Conservation (phyloP, 2,113 vertebrate species). For the Tupaia tana region DNA sequence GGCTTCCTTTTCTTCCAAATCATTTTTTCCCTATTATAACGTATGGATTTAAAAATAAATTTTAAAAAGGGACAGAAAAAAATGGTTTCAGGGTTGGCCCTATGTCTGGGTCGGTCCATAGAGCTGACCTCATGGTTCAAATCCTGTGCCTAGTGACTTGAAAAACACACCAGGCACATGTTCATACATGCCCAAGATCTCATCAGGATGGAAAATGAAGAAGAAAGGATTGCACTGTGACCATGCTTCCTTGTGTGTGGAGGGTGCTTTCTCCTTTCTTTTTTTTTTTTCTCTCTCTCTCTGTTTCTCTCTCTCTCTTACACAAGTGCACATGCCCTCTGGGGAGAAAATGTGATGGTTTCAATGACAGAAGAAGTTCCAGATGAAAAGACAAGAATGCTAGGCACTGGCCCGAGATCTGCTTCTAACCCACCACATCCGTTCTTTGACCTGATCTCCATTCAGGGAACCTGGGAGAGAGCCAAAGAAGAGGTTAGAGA, state of each 20-base stretch:
- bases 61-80: not conserved
- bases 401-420: not conserved
- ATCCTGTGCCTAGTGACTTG: too few relatives aligned
- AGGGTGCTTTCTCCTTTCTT: too few relatives aligned
- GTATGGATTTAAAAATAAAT: not conserved
- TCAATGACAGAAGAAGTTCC: not conserved
- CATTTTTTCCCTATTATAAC: not conserved
- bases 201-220: not conserved
- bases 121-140: too few relatives aligned
- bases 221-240: not conserved
- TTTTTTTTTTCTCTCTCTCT: too few relatives aligned
- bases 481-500: not conserved
- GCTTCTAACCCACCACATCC: not conserved
- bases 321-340: too few relatives aligned
- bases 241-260: too few relatives aligned
- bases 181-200: too few relatives aligned
- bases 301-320: too few relatives aligned
- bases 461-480: not conserved
- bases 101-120: too few relatives aligned
- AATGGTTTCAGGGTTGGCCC: too few relatives aligned
- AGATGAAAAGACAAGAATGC: not conserved
- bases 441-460: not conserved
- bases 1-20: not conserved
- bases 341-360: not conserved
- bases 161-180: too few relatives aligned